Percentiles rank a stretch among this genome's conserved stretches.
These are phyloP conservation scores for Pycnomerus fuliginosus DNA, from an alignment of 2,888 invertebrate species.

Conservation along the genomic window DNA sequence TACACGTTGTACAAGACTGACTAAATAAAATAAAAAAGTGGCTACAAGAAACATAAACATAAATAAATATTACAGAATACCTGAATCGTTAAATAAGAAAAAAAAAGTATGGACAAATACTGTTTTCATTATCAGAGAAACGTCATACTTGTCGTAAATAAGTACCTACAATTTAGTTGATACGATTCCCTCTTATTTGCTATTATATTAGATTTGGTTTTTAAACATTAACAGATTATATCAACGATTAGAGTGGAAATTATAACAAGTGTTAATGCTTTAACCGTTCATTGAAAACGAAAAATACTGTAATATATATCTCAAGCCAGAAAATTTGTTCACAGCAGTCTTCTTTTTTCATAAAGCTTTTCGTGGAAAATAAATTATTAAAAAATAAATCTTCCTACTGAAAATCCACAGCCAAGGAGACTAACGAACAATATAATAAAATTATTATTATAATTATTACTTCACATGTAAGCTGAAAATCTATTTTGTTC, in stretches of 20 bases:
- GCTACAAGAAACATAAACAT: conserved; percentile 13
- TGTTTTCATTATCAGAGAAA: too few species aligned
- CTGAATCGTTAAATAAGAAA: conserved; percentile 4
- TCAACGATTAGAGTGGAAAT: conserved; percentile 21
- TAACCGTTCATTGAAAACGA: conserved; percentile 8
- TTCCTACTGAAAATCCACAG: conserved; percentile 23
- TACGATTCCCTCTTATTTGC: conserved; percentile 6
- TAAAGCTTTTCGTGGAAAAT: conserved; percentile 6
- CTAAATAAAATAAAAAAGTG: conserved; percentile 3
- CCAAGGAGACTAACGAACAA: conserved; percentile 25
- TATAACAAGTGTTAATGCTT: conserved; percentile 25
- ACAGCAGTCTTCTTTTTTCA: conserved; percentile 15
- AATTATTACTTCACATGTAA: too few species aligned
- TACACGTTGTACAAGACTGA: conserved; percentile 9
- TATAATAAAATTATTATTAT: conserved; percentile 10
- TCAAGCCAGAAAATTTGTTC: conserved; percentile 9
- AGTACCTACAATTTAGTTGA: conserved; percentile 21
- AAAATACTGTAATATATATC: conserved; percentile 21
- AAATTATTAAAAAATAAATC: conserved; percentile 8
- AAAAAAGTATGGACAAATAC: conserved; percentile 2
- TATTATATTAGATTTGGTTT: conserved; percentile 22
- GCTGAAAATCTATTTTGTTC: conserved; percentile 1
- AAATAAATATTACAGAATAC: conserved; percentile 18
- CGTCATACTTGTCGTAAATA: conserved; percentile 11
- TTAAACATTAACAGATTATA: conserved; percentile 11